Percentiles rank a stretch among this genome's conserved stretches.
Conservation (phyloP, 2,113 vertebrate genomes). For the Montifringilla adamsi region DNA sequence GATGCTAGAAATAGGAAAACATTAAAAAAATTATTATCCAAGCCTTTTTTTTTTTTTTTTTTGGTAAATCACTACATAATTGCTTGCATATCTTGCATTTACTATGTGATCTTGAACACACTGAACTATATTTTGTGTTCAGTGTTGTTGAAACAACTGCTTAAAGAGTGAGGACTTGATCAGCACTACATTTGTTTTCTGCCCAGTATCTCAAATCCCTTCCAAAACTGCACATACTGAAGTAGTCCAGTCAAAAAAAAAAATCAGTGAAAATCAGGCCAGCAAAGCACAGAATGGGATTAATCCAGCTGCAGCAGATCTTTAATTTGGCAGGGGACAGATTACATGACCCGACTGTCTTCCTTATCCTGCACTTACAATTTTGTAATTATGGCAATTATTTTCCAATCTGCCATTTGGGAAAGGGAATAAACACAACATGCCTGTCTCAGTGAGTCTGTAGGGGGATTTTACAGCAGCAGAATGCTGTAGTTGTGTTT, state of each 20-base stretch:
- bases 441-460: not conserved
- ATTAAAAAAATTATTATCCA: not conserved
- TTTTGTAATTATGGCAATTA: conserved; percentile 50
- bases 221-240: not conserved
- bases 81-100: not conserved
- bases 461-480: not conserved
- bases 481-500: not conserved
- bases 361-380: conserved; percentile 14
- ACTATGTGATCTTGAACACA: not conserved
- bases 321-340: conserved; percentile 38
- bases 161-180: not conserved
- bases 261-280: not conserved
- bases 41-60: not conserved
- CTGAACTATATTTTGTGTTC: not conserved
- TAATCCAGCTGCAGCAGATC: not conserved
- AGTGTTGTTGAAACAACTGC: not conserved
- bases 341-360: conserved; percentile 20
- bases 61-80: not conserved
- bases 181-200: not conserved
- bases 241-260: not conserved
- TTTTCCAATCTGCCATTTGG: conserved; percentile 20
- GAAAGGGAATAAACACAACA: conserved; percentile 13
- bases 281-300: not conserved
- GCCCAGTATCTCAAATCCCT: not conserved
- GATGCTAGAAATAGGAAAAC: conserved; percentile 19